A percentile compares a stretch with the other conserved stretches of the same genome.
Conservation (phyloP, 2,888 invertebrate genomes). For the Pyrrhosoma nymphula region DNA sequence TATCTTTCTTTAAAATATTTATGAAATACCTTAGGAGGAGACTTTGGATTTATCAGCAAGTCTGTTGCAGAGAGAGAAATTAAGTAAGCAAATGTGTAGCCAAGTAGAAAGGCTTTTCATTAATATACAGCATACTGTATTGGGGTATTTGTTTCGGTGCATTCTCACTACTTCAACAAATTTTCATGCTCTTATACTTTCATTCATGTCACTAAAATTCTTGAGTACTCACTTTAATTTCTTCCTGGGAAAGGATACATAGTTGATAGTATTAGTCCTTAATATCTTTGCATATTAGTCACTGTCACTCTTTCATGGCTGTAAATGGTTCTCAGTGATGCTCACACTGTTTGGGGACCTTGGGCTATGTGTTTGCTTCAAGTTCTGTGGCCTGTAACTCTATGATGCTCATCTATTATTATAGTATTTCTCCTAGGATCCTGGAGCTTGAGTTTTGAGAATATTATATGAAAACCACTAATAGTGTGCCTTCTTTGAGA, state of each 20-base stretch:
- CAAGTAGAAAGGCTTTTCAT: background rate
- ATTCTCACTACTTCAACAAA: background rate
- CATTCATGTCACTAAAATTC: background rate
- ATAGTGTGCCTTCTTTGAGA: background rate
- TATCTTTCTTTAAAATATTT: background rate
- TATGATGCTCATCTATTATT: background rate
- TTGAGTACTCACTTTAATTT: background rate
- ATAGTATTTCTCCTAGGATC: background rate
- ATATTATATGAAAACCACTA: background rate
- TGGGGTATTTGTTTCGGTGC: background rate
- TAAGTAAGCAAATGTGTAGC: conserved; percentile 61
- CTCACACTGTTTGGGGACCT: conserved; percentile 32
- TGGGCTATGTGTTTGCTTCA: conserved; percentile 48
- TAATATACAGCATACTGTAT: background rate
- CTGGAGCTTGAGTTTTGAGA: background rate
- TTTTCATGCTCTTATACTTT: background rate
- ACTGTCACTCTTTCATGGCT: background rate
- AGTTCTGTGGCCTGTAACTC: background rate
- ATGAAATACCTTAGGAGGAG: conserved; percentile 11
- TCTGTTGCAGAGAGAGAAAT: background rate
- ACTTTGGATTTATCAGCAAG: background rate
- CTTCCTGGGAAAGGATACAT: background rate
- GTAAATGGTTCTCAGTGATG: background rate
- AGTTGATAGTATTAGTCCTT: background rate
- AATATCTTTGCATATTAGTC: background rate